These are phyloP conservation scores for Anagrus nilaparvatae DNA, from an alignment of 1,140 invertebrate genomes.

Conservation along the genomic window DNA sequence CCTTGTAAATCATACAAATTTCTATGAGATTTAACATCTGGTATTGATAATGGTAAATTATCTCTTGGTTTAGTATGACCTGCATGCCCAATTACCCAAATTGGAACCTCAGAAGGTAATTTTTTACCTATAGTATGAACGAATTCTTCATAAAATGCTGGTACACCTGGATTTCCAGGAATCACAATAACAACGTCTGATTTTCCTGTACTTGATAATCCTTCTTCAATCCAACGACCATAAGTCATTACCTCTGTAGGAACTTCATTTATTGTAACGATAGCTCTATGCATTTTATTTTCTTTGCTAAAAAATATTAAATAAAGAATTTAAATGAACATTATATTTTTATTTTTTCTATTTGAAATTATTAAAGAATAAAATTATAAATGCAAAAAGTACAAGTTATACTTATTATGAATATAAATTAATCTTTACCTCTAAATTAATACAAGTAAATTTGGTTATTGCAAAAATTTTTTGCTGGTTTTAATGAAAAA, in stretches of 20 bases:
- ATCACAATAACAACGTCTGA: conserved; percentile 48
- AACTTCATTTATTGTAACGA: conserved; percentile 49
- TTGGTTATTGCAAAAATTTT: too few relatives aligned
- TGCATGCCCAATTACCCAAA: conserved; percentile 67
- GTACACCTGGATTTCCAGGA: conserved; percentile 60
- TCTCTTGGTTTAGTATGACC: conserved; percentile 52
- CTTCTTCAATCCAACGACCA: conserved; percentile 57
- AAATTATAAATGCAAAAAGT: too few relatives aligned
- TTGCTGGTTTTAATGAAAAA: too few relatives aligned
- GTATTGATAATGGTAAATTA: conserved; percentile 34
- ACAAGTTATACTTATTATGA: too few relatives aligned
- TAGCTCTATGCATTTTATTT: conserved; percentile 44
- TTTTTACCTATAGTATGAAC: conserved; percentile 49
- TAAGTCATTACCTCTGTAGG: conserved; percentile 57
- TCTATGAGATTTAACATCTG: conserved; percentile 41
- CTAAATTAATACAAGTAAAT: too few relatives aligned
- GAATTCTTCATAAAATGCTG: conserved; percentile 64
- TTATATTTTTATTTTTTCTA: too few relatives aligned
- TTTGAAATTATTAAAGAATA: too few relatives aligned
- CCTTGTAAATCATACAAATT: conserved; percentile 56
- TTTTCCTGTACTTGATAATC: conserved; percentile 33
- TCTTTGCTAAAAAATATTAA: too few relatives aligned
- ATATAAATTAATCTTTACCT: too few relatives aligned
- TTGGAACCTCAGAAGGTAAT: conserved; percentile 46
- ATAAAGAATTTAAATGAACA: too few relatives aligned